Conservation (phyloP, 2,797 vertebrate species). For the Lacerta agilis region DNA sequence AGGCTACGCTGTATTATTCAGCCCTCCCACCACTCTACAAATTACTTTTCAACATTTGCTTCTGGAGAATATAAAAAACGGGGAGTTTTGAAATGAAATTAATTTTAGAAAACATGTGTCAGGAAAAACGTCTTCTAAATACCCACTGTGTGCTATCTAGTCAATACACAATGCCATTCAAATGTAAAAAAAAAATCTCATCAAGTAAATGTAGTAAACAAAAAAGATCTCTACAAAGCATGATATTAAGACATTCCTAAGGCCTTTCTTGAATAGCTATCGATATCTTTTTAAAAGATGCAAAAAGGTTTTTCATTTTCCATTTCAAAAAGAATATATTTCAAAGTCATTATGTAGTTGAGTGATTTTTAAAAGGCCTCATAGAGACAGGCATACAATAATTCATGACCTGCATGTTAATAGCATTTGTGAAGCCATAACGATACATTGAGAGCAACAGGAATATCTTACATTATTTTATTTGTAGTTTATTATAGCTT, state of each 20-base stretch:
- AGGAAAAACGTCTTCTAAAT: background rate
- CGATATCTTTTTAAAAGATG: background rate
- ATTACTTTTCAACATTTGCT: no score
- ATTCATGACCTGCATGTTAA: conserved; percentile 65
- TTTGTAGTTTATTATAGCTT: conserved; percentile 12
- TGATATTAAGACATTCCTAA: conserved; percentile 49
- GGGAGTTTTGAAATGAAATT: conserved; percentile 14
- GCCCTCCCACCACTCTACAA: no score
- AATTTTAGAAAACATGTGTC: background rate
- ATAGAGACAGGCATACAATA: conserved; percentile 41
- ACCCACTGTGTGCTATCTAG: background rate
- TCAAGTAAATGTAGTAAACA: background rate
- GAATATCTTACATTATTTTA: conserved; percentile 23
- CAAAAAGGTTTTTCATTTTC: conserved; percentile 46
- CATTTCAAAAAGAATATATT: conserved; percentile 66
- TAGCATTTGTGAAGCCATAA: conserved; percentile 43
- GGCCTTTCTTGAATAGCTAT: conserved; percentile 33
- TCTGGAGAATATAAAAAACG: background rate
- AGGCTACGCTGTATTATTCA: no score
- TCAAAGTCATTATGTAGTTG: conserved; percentile 65
- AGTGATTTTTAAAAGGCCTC: conserved; percentile 60
- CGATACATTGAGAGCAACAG: conserved; percentile 25
- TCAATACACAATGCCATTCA: background rate
- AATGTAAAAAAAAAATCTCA: conserved; percentile 37
- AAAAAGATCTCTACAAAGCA: conserved; percentile 2